Evolutionary conservation across 2,888 invertebrate species (phyloP), one percentile per base, ranked within the genome.

Genomic region (Cetonia aurata): DNA sequence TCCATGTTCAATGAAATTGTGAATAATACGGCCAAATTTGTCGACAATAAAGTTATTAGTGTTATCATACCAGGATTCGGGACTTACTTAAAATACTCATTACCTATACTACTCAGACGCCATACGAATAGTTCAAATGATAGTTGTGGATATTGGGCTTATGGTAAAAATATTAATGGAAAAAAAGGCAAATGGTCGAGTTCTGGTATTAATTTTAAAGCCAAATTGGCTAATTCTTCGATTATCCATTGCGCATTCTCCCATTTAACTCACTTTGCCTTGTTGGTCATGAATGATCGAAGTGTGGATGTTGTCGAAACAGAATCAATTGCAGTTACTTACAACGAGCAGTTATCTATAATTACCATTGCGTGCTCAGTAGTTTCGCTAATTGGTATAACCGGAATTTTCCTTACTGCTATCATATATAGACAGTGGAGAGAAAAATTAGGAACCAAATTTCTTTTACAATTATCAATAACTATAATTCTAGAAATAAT

Each of bases 191-290:
- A 80, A 31, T 91, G 91, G 91, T 87, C 87, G 1, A 84, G 82
- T 0, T 83, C 86, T 62, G 91, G 90, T 0, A 87, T 89, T 69
- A 84, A 81, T 19, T 80, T 83, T 79, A 60, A 82, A 75, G 78
- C 83, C 75, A 74, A 79, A 66, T 77, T 80, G 69, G 53, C 79
- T 73, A 74, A 82, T 77, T 77, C 78, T 78, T 73, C 84, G 76
- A 74, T 81, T 37, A 87, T 88, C 75, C 82, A 84, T 17, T 89
- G 89, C 75, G 80, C 86, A 8, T 89, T 88, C 79, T 81, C 84
- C 33, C 89, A 89, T 77, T 84, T 89, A 57, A 89, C 89, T 0
- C 89, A 89, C 78, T 89, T 89, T 77, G 89, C 89, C 0, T 85
- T 89, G 73, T 81, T 89, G 2, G 82, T 89, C 13, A 73, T 78